Evolutionary conservation across 1,140 invertebrate species (phyloP), one percentile per base, ranked within the genome.

Genomic region (Musca vetustissima): DNA sequence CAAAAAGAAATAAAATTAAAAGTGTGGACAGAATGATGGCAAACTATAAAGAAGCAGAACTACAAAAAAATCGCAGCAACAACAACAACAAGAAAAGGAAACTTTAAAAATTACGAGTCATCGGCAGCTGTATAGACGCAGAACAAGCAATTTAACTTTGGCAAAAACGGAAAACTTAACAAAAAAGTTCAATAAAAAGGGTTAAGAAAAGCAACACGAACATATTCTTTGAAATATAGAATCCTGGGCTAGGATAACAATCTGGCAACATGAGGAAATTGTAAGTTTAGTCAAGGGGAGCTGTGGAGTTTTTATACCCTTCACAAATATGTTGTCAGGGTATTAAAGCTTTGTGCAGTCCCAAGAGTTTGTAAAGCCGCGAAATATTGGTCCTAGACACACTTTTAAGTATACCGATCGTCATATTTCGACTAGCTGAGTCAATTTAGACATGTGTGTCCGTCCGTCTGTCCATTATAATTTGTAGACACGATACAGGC

Each of bases 111-210:
- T 61, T 61, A 43, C 57, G 32, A 61, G 57, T 61, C 57, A 61
- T 61, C 19, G 57, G 57, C 57, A 61, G 57, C 57, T 43, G 57
- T 61, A 61, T 59, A 61, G 57, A 61, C 6, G 25, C n/a, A 36
- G 57, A 36, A 19, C 36, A 61, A 61, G 57, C 57, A 61, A 61
- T 61, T 61, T 61, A 61, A 61, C 28, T 61, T 61, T 61, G 28
- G 3, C 28, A 3, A 6, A 43, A 61, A 61, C 4, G 14, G 1
- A 6, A 43, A 61, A 61, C 2, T 13, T 43, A 61, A 3, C n/a
- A 6, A 57, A n/a, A 57, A 57, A 57, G 15, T 57, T 36, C n/a
- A 19, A 43, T 43, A 43, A 61, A 61, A 22, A 61, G 17, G 7
- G 32, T 61, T 61, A 22, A 19, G 17, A 52, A 52, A 19, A 52